A percentile compares a stretch with the other conserved stretches of the same genome.
These are phyloP conservation scores for Halcyon leucocephala DNA, from an alignment of 2,797 vertebrate genomes.

Conservation along the genomic window DNA sequence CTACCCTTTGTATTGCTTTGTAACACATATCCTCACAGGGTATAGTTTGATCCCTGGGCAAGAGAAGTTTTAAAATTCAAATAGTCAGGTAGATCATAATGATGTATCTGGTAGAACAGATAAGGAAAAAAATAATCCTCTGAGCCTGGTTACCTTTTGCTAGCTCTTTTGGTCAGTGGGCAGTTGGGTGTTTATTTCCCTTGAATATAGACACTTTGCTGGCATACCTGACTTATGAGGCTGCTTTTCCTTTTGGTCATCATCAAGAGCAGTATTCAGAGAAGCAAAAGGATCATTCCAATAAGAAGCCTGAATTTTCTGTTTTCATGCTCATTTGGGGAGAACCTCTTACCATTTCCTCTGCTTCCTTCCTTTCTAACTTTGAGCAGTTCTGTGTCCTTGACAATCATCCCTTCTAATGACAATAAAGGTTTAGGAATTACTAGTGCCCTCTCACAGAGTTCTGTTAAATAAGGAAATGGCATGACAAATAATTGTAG, in stretches of 20 bases:
- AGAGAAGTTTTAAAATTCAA: not conserved
- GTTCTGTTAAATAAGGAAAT: not conserved
- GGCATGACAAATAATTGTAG: not conserved
- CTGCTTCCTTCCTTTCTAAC: not conserved
- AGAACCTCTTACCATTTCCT: not conserved
- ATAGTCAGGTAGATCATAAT: not conserved
- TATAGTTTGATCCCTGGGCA: not conserved
- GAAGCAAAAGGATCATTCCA: not conserved
- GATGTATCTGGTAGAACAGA: not conserved
- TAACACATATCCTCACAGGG: not conserved
- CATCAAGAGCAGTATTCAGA: not conserved
- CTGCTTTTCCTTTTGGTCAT: not conserved
- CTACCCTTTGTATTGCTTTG: not conserved
- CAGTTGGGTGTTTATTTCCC: not conserved
- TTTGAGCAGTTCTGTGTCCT: not conserved
- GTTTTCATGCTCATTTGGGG: not conserved
- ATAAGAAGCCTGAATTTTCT: not conserved
- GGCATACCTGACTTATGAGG: not conserved
- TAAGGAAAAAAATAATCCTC: not conserved
- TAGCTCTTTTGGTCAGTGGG: not conserved
- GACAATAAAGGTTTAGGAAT: not conserved
- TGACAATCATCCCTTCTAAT: not conserved
- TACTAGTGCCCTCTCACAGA: not conserved
- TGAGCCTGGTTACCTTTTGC: not conserved
- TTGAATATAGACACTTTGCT: not conserved